Evolutionary conservation across 2,888 invertebrate genomes (phyloP).

Genomic region (Chymomyza fuscimana): DNA sequence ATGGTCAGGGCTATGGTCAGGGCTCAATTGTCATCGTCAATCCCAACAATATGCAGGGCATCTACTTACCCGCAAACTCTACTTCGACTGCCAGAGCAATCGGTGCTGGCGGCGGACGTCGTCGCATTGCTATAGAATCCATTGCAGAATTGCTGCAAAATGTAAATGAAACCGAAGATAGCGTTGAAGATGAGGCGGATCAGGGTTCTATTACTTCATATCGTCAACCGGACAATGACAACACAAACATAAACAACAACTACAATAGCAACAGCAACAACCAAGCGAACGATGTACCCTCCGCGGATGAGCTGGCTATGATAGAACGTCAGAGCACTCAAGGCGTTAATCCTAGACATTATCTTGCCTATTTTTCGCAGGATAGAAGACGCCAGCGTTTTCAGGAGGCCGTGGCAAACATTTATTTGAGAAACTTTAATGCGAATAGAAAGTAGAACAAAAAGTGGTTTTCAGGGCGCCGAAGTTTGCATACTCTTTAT

Average conservation of each 20-base stretch:
- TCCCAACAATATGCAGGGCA: constrained; percentile 5
- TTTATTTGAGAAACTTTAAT: neutral
- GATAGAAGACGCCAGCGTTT: neutral
- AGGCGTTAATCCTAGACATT: neutral
- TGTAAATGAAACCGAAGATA: neutral
- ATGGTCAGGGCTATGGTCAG: neutral
- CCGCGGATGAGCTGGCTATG: neutral
- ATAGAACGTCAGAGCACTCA: neutral
- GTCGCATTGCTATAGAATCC: neutral
- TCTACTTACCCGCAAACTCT: neutral
- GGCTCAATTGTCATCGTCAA: constrained; percentile 2
- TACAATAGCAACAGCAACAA: neutral
- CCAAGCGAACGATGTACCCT: neutral
- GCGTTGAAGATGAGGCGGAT: neutral
- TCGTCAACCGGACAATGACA: neutral
- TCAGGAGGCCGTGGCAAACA: neutral
- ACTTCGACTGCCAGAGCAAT: neutral
- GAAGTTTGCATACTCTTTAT: neutral
- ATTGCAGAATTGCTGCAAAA: neutral
- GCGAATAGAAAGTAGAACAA: neutral
- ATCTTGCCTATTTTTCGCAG: neutral
- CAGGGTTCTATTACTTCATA: neutral
- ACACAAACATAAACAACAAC: neutral
- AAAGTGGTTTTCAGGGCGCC: neutral
- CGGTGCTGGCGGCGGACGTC: neutral